phyloP scores from a whole-genome alignment of 2,113 vertebrate species.

The Mus pahari region DNA sequence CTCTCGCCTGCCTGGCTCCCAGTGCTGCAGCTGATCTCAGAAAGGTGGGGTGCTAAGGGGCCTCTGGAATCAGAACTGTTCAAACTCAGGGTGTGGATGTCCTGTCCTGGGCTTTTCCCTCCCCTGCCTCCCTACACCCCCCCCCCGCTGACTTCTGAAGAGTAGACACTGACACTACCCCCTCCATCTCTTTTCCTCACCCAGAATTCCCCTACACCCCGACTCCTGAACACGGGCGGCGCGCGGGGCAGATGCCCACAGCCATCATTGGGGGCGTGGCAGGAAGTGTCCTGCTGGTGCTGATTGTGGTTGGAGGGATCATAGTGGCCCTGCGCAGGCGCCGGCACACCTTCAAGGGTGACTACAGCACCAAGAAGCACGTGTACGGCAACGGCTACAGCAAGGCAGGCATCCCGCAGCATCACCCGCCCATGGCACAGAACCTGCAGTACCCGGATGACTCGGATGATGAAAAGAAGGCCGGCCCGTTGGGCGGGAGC shows the following conservation, averaged over 20 bases:
- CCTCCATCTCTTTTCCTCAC: conserved; percentile 98
- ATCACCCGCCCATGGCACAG: conserved; percentile 93
- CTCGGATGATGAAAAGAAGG: conserved; percentile 98
- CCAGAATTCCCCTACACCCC: conserved; percentile 97
- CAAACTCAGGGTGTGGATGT: not conserved
- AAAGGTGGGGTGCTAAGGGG: not conserved
- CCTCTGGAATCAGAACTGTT: not conserved
- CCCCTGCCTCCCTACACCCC: conserved; percentile 87
- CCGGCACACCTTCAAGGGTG: conserved; percentile 99
- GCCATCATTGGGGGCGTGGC: conserved; percentile 94
- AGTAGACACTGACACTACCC: conserved; percentile 94
- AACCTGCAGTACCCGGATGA: conserved; percentile 97
- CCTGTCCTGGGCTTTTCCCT: conserved; percentile 82
- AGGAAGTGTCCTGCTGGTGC: conserved; percentile 92
- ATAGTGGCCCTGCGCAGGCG: conserved; percentile 95
- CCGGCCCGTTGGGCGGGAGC: conserved; percentile 90
- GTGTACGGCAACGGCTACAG: conserved; percentile 98
- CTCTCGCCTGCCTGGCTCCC: not conserved
- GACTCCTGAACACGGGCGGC: conserved; percentile 84
- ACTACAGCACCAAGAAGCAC: conserved; percentile 99
- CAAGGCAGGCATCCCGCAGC: conserved; percentile 93
- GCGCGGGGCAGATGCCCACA: conserved; percentile 87
- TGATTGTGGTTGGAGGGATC: conserved; percentile 90
- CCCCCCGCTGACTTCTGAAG: conserved; percentile 77
- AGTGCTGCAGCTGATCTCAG: not conserved